phyloP scores from a whole-genome alignment of 1,140 invertebrate genomes.

The Anoplolepis gracilipes region DNA sequence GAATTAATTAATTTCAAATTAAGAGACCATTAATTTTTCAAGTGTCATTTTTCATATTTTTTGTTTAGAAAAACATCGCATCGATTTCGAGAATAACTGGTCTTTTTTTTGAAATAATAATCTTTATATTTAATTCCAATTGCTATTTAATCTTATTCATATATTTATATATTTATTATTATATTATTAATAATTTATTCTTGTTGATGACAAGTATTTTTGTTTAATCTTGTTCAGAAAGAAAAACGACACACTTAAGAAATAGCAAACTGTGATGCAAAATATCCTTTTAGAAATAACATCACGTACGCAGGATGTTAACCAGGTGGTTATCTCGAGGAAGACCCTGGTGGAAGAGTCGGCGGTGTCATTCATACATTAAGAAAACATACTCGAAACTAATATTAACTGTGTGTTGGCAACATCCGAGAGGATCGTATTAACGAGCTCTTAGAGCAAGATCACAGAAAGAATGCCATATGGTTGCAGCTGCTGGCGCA shows the following conservation, averaged over 20 bases:
- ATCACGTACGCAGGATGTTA: conserved; percentile 26
- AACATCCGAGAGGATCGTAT: conserved; percentile 81
- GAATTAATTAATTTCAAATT: conserved; percentile 1
- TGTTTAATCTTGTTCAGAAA: background rate
- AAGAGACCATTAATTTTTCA: background rate
- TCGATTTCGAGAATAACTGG: too few species aligned
- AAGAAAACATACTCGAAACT: conserved; percentile 83
- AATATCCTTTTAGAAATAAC: conserved; percentile 30
- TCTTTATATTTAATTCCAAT: conserved; percentile 1
- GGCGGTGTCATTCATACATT: conserved; percentile 76
- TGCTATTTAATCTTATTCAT: background rate
- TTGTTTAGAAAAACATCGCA: background rate
- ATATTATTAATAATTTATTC: background rate
- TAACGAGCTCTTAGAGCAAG: conserved; percentile 82
- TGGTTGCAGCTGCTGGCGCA: conserved; percentile 78
- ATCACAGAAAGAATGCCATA: conserved; percentile 81
- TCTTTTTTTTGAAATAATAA: background rate
- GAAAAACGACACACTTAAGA: background rate
- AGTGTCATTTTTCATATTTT: background rate
- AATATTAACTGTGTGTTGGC: conserved; percentile 84
- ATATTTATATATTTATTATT: background rate
- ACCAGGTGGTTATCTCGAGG: conserved; percentile 48
- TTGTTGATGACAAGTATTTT: background rate
- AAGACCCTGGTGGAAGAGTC: conserved; percentile 70
- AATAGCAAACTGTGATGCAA: background rate